These are phyloP conservation scores for Theretra japonica DNA, from an alignment of 2,888 invertebrate species.

Conservation along the genomic window DNA sequence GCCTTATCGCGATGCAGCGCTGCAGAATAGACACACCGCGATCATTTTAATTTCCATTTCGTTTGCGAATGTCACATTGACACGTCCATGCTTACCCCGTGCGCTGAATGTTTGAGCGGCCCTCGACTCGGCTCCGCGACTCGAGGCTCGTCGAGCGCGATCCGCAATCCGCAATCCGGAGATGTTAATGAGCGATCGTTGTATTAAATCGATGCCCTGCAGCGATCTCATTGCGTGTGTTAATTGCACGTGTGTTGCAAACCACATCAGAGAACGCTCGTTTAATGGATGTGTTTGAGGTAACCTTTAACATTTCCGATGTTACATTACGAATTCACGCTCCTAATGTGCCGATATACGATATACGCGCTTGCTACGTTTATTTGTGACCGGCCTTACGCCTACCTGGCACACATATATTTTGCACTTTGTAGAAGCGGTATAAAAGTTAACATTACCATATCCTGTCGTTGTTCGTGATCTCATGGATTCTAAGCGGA, in stretches of 20 bases:
- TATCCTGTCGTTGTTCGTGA: constrained; percentile 54
- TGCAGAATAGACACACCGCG: constrained; percentile 71
- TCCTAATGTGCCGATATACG: neutral
- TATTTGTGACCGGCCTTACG: constrained; percentile 21
- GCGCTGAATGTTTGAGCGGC: constrained; percentile 45
- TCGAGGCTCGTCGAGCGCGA: neutral
- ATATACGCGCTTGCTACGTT: neutral
- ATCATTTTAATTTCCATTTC: constrained; percentile 80
- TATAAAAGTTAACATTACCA: constrained; percentile 42
- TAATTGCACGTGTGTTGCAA: constrained; percentile 24
- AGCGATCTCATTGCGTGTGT: constrained; percentile 26
- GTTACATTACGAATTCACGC: constrained; percentile 16
- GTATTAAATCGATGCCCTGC: constrained; percentile 33
- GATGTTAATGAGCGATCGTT: constrained; percentile 26
- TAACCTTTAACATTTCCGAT: constrained; percentile 26
- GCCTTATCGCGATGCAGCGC: constrained; percentile 70
- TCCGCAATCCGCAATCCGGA: neutral
- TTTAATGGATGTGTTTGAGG: constrained; percentile 16
- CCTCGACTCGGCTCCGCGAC: constrained; percentile 22
- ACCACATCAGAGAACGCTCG: constrained; percentile 19
- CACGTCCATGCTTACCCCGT: constrained; percentile 55
- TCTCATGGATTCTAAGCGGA: constrained; percentile 50
- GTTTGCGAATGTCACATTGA: constrained; percentile 72
- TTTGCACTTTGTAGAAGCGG: constrained; percentile 24
- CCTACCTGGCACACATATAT: constrained; percentile 38